A percentile compares a stretch with the other conserved stretches of the same genome.
phyloP scores from a whole-genome alignment of 2,888 invertebrate genomes.

The Drosophila subsilvestris region DNA sequence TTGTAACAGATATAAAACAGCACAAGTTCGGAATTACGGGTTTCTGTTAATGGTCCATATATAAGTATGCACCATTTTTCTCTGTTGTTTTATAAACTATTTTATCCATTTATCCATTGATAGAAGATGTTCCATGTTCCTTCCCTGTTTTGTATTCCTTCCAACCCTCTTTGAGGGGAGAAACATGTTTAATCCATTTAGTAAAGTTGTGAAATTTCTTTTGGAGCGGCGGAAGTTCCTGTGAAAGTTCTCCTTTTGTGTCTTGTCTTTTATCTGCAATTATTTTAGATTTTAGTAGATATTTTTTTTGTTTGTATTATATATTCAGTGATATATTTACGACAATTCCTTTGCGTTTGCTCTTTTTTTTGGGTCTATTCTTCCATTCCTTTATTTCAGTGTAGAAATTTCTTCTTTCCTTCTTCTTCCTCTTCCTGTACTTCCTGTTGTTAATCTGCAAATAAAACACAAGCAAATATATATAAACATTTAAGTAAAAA shows the following conservation, averaged over 20 bases:
- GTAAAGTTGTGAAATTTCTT: constrained; percentile 47
- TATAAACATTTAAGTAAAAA: neutral
- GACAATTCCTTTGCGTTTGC: neutral
- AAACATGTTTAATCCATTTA: constrained; percentile 25
- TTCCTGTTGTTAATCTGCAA: constrained; percentile 1
- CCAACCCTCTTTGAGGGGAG: constrained; percentile 9
- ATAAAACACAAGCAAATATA: neutral
- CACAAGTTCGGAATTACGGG: constrained; percentile 85
- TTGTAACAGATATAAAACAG: constrained; percentile 83
- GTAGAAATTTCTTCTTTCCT: neutral
- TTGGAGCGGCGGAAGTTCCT: neutral
- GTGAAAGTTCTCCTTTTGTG: neutral
- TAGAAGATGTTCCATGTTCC: neutral
- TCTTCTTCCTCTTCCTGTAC: neutral
- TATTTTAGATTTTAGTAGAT: neutral
- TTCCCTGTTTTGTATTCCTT: neutral
- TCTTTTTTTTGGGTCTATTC: neutral
- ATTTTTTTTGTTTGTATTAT: neutral
- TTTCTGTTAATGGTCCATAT: constrained; percentile 85
- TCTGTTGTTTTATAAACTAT: constrained; percentile 36
- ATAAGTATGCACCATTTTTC: constrained; percentile 81
- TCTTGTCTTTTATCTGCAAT: constrained; percentile 27
- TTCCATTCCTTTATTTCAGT: neutral
- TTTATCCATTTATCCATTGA: constrained; percentile 13
- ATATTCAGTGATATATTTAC: constrained; percentile 11